phyloP scores from a whole-genome alignment of 2,888 invertebrate species.

The Sesia apiformis region DNA sequence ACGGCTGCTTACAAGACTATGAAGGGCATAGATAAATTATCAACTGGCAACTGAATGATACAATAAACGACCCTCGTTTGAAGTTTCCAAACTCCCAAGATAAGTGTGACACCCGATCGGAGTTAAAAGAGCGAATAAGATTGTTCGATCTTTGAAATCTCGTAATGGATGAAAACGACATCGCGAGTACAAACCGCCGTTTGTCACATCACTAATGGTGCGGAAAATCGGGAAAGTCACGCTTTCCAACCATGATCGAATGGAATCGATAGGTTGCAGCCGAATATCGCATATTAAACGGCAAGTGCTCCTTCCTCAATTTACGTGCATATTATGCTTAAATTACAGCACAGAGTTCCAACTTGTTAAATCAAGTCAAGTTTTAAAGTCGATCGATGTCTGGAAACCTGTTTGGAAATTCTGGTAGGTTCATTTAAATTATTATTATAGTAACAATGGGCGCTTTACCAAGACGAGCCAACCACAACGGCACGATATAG shows the following conservation, averaged over 20 bases:
- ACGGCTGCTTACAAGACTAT: neutral
- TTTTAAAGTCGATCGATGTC: too few species aligned
- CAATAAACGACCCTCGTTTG: slow-evolving; percentile 1
- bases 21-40: neutral
- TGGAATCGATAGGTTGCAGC: slow-evolving; percentile 46
- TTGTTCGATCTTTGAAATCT: slow-evolving; percentile 56
- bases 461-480: too few species aligned
- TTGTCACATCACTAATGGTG: slow-evolving; percentile 65
- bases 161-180: slow-evolving; percentile 63
- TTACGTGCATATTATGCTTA: too few species aligned
- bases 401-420: too few species aligned
- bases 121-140: slow-evolving; percentile 52
- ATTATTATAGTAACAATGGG: too few species aligned
- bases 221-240: slow-evolving; percentile 59
- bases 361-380: too few species aligned
- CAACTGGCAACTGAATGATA: neutral
- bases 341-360: too few species aligned
- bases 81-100: slow-evolving; percentile 10
- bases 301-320: too few species aligned
- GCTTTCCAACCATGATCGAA: slow-evolving; percentile 45
- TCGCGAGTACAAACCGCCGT: slow-evolving; percentile 57
- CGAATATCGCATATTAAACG: too few species aligned
- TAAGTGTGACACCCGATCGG: slow-evolving; percentile 40
- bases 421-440: too few species aligned
- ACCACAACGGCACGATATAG: too few species aligned